A percentile compares a stretch with the other conserved stretches of the same genome.
Evolutionary conservation across 2,888 invertebrate genomes (phyloP).

Genomic region (Invenusta paracnida): DNA sequence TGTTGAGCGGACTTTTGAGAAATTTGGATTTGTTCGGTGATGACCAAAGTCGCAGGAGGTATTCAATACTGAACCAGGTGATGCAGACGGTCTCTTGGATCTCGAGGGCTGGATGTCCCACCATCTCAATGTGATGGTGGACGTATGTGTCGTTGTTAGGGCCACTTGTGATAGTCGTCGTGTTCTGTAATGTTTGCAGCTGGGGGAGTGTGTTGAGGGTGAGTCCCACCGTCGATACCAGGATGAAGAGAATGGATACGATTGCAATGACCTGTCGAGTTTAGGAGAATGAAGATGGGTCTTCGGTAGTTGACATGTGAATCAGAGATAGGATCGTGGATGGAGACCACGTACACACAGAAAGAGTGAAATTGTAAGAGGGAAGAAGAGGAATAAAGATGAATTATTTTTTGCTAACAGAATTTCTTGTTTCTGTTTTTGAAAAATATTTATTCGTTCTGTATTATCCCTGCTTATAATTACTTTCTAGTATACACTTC

Average conservation of each 20-base stretch:
- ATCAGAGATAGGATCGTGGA: too few species aligned
- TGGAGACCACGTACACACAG: too few species aligned
- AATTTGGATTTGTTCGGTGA: constrained; percentile 99
- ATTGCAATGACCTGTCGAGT: constrained; percentile 79
- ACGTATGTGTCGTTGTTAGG: background rate
- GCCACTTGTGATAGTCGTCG: background rate
- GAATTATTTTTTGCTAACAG: too few species aligned
- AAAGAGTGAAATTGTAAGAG: too few species aligned
- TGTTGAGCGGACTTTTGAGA: constrained; percentile 95
- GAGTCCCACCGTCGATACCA: constrained; percentile 95
- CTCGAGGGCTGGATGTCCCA: constrained; percentile 66
- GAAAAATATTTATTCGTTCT: too few species aligned
- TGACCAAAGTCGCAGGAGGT: constrained; percentile 89
- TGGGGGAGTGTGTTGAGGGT: constrained; percentile 97
- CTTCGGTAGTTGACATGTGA: too few species aligned
- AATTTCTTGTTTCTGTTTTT: too few species aligned
- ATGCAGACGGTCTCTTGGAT: constrained; percentile 98
- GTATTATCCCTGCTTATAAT: too few species aligned
- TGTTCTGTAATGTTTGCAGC: constrained; percentile 73
- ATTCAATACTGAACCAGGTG: constrained; percentile 98
- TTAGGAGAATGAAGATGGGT: too few species aligned
- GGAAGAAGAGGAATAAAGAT: too few species aligned
- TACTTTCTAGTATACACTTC: too few species aligned
- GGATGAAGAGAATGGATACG: constrained; percentile 98
- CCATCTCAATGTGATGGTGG: background rate